Conservation (phyloP, 2,888 invertebrate species). For the Meiosimyza platycephala region DNA sequence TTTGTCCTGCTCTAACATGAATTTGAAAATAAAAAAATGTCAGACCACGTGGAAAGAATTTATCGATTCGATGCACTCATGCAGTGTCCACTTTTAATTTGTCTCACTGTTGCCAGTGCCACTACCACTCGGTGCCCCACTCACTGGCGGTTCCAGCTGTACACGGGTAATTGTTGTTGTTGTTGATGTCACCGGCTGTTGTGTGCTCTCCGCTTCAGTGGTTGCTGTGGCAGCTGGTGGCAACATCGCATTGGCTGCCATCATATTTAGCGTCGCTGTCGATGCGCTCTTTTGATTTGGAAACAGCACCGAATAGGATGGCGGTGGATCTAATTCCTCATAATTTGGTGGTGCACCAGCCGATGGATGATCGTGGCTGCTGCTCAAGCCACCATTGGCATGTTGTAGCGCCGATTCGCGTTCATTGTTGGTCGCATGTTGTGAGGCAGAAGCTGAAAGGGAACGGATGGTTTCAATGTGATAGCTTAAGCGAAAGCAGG, state of each 20-base stretch:
- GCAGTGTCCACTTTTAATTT: too few species aligned
- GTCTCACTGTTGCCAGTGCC: too few species aligned
- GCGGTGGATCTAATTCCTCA: constrained; percentile 73
- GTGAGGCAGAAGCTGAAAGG: constrained; percentile 65
- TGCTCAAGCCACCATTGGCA: constrained; percentile 41
- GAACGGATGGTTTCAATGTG: constrained; percentile 62
- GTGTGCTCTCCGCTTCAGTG: constrained; percentile 40
- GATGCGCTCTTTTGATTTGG: constrained; percentile 68
- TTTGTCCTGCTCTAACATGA: constrained; percentile 8
- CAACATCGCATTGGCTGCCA: constrained; percentile 47
- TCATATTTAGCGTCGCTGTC: constrained; percentile 53
- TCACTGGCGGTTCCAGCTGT: constrained; percentile 31
- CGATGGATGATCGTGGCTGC: constrained; percentile 52
- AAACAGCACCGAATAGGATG: constrained; percentile 76
- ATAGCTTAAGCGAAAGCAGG: constrained; percentile 61
- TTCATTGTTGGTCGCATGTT: constrained; percentile 64
- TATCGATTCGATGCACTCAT: too few species aligned
- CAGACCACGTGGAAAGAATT: background rate
- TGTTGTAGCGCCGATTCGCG: constrained; percentile 62
- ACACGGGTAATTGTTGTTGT: constrained; percentile 31
- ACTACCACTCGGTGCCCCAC: background rate
- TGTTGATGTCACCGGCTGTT: constrained; percentile 39
- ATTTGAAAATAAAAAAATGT: too few species aligned
- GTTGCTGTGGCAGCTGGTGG: constrained; percentile 41
- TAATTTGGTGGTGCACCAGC: constrained; percentile 71